Evolutionary conservation across 2,888 invertebrate species (phyloP).

Genomic region (Phyllotreta striolata): DNA sequence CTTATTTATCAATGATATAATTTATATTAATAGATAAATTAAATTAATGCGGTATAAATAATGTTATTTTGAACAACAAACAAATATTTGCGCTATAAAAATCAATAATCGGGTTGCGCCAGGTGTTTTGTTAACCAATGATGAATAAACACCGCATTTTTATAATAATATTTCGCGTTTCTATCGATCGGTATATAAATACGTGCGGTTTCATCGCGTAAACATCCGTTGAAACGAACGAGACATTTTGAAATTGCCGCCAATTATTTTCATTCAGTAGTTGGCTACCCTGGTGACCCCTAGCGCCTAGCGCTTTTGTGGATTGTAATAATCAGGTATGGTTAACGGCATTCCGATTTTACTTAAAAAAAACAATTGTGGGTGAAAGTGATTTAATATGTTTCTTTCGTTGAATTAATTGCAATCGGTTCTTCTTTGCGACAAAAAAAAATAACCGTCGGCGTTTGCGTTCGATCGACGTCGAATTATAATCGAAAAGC

Average conservation of each 20-base stretch:
- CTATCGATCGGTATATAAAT: too few species aligned
- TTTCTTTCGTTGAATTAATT: slow-evolving; percentile 36
- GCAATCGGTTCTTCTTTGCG: slow-evolving; percentile 26
- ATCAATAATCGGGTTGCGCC: too few species aligned
- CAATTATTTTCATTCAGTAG: slow-evolving; percentile 3
- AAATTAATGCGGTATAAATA: too few species aligned
- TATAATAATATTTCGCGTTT: too few species aligned
- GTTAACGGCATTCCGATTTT: slow-evolving; percentile 54
- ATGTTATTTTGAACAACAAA: too few species aligned
- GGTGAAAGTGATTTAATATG: slow-evolving; percentile 43
- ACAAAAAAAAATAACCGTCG: slow-evolving; percentile 30
- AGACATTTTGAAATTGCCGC: slow-evolving; percentile 18
- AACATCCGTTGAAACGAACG: too few species aligned
- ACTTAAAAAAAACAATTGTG: slow-evolving; percentile 45
- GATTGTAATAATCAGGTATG: slow-evolving; percentile 59
- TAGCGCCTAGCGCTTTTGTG: slow-evolving; percentile 60
- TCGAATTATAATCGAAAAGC: slow-evolving; percentile 22
- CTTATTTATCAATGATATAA: too few species aligned
- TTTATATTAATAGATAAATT: too few species aligned
- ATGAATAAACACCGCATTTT: too few species aligned
- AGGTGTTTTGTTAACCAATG: too few species aligned
- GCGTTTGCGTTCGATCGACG: slow-evolving; percentile 3
- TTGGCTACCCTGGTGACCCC: slow-evolving; percentile 50
- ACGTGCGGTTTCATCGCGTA: too few species aligned
- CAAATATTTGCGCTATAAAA: too few species aligned